Conservation (phyloP, 2,113 vertebrate genomes). For the Eptesicus fuscus region DNA sequence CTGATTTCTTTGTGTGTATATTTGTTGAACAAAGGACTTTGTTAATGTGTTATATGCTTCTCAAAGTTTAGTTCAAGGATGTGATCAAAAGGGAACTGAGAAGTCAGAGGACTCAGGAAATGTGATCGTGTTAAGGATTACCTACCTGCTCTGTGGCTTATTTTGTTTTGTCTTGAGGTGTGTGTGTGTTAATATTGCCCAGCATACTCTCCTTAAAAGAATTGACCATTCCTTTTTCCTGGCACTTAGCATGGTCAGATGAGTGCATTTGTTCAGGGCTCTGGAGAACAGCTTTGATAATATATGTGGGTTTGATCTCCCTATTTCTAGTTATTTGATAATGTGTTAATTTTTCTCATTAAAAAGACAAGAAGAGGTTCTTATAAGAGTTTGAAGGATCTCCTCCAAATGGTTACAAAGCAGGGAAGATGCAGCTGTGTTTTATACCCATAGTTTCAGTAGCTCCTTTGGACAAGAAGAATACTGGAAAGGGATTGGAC, state of each 20-base stretch:
- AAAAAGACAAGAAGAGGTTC: neutral
- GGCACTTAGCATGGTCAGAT: neutral
- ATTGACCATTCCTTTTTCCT: neutral
- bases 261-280: neutral
- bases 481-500: neutral
- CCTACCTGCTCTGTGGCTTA: neutral
- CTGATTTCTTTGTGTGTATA: constrained; percentile 36
- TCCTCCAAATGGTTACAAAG: neutral
- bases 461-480: neutral
- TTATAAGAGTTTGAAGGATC: neutral
- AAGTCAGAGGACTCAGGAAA: neutral
- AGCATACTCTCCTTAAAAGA: neutral
- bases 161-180: neutral
- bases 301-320: neutral
- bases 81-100: constrained; percentile 8
- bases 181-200: neutral
- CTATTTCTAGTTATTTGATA: neutral
- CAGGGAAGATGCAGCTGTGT: neutral
- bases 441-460: neutral
- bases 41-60: constrained; percentile 2
- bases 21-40: neutral
- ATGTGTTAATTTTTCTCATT: constrained; percentile 18
- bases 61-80: constrained; percentile 29
- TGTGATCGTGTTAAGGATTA: neutral
- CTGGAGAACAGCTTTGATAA: neutral